Evolutionary conservation across 2,888 invertebrate species (phyloP).

Genomic region (Lithosia quadra): DNA sequence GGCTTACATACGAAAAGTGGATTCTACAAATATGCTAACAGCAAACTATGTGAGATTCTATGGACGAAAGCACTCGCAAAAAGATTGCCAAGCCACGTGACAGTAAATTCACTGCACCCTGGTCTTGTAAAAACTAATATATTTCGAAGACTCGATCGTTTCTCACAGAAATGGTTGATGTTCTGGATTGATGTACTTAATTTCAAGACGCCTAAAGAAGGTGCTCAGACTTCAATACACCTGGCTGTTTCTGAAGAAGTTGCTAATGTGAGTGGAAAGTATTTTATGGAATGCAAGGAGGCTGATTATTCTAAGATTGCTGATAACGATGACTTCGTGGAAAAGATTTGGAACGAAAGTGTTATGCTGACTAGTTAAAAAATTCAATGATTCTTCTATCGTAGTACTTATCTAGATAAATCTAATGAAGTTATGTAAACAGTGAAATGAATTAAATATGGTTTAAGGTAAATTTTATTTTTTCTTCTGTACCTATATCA

Average conservation of each 20-base stretch:
- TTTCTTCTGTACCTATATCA: no score
- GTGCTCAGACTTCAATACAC: conserved; percentile 92
- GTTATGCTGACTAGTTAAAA: conserved; percentile 46
- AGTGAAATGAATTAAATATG: not conserved
- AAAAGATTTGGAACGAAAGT: conserved; percentile 91
- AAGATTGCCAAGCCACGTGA: conserved; percentile 85
- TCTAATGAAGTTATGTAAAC: not conserved
- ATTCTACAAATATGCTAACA: conserved; percentile 76
- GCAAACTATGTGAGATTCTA: conserved; percentile 76
- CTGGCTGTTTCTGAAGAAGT: conserved; percentile 91
- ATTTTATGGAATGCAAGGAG: conserved; percentile 92
- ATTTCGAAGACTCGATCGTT: conserved; percentile 87
- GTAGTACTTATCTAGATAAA: not conserved
- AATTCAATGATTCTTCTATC: not conserved
- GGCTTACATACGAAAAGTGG: conserved; percentile 57
- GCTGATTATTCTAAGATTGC: conserved; percentile 82
- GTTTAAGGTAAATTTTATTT: not conserved
- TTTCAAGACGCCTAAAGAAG: conserved; percentile 91
- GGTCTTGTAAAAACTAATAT: conserved; percentile 93
- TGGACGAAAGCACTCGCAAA: conserved; percentile 77
- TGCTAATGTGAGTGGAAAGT: conserved; percentile 89
- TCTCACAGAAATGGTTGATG: conserved; percentile 78
- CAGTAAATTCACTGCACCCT: conserved; percentile 93
- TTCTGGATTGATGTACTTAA: conserved; percentile 84
- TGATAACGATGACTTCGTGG: conserved; percentile 89